Evolutionary conservation across 2,888 invertebrate species (phyloP), one percentile per base, ranked within the genome.

Genomic region (Lithophane semibrunnea): DNA sequence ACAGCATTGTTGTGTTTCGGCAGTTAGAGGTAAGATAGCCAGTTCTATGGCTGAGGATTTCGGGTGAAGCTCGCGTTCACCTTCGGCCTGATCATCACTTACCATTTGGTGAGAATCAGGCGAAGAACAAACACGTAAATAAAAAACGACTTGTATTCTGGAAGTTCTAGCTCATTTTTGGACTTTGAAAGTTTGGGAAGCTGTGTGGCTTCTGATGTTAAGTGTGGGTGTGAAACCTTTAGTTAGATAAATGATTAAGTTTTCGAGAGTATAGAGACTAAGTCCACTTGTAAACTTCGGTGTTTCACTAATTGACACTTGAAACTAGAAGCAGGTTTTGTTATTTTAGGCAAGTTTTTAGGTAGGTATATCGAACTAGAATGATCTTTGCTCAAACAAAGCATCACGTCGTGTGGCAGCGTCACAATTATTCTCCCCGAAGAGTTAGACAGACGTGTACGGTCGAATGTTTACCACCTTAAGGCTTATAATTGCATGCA

Each of bases 151-250:
- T 37, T 37, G 0, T 18, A 64, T 60, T 71, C n/a, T 49, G 9
- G 5, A 64, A 65, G 37, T 54, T 71, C 29, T 64, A 13, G 8
- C 18, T 18, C 8, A 65, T 52, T 63, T 76, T 80, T 71, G 12
- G 44, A 71, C 21, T 49, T 60, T 3, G 8, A 29, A 63, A 75
- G 63, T 73, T 80, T 42, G 37, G n/a, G 56, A n/a, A 58, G 13
- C n/a, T 54, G 21, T 54, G 37, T 69, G 12, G 44, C 8, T 64
- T 60, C 24, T 63, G 13, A 7, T n/a, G 9, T 16, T 61, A 37
- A 12, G 18, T 65, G 54, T 54, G 12, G 10, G 13, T 24, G 16
- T 75, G 24, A 44, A 70, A 58, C 24, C 29, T 67, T 42, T 58
- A 21, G 54, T 42, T 58, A 21, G 54, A 42, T 54, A 64, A 10